These are phyloP conservation scores for Xiphias gladius DNA, from an alignment of 2,113 vertebrate genomes.

Conservation along the genomic window DNA sequence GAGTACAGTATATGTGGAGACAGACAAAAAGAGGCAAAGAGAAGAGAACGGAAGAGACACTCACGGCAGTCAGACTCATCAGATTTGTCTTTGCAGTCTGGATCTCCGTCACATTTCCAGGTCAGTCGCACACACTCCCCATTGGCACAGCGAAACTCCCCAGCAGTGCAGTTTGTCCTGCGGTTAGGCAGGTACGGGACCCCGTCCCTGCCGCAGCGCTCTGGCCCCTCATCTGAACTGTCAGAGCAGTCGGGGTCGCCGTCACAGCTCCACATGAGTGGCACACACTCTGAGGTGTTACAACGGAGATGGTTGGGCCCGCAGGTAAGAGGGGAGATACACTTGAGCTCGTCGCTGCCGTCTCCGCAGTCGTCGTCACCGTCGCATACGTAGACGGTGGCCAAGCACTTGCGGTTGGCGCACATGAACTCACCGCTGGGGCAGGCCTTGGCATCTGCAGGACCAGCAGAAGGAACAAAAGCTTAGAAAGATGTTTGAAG, in stretches of 20 bases:
- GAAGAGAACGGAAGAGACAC: constrained; percentile 65
- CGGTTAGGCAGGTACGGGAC: constrained; percentile 62
- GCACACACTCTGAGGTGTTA: constrained; percentile 92
- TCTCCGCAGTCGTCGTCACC: constrained; percentile 94
- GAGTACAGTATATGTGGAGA: background rate
- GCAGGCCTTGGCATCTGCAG: constrained; percentile 85
- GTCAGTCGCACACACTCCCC: constrained; percentile 93
- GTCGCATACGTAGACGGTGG: constrained; percentile 91
- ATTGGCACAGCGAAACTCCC: constrained; percentile 92
- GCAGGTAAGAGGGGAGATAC: constrained; percentile 88
- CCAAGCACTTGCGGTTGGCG: constrained; percentile 92
- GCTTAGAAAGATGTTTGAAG: background rate
- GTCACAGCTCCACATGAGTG: constrained; percentile 95
- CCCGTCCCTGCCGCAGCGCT: constrained; percentile 86
- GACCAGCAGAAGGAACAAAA: background rate
- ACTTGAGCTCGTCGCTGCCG: constrained; percentile 93
- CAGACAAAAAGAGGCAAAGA: background rate
- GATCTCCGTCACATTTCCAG: constrained; percentile 96
- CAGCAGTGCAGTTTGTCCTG: constrained; percentile 85
- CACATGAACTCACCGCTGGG: constrained; percentile 94
- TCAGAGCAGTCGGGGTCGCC: constrained; percentile 94
- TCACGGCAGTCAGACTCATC: constrained; percentile 96
- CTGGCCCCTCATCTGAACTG: constrained; percentile 89
- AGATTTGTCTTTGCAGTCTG: constrained; percentile 98
- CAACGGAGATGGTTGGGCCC: constrained; percentile 93